Evolutionary conservation across 1,140 invertebrate species (phyloP), one percentile per base, ranked within the genome.

Genomic region (Euborellia annulipes): DNA sequence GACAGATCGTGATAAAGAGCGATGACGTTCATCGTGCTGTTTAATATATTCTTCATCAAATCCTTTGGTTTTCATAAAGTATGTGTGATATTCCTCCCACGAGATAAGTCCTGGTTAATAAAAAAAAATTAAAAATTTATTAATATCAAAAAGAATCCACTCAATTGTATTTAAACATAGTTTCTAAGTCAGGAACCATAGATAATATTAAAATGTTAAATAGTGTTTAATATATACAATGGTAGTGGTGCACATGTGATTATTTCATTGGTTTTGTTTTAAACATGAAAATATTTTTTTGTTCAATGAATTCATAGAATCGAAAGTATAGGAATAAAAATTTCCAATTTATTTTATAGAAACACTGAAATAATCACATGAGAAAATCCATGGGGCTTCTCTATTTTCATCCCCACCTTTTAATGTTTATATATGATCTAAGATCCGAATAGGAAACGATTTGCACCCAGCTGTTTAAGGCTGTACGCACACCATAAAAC

Each of bases 81-180:
- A 76, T 0, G 69, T 61, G 55, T 84, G 79, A 57, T 85, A 86
- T 55, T 86, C 82, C 46, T 80, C 75, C 83, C 82, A 87, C 0
- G 76, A 76, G 6, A 86, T 67, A 39, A 79, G 68, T n/a, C 75
- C 76, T 79, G n/a, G n/a, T n/a, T n/a, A n/a, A n/a, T n/a, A n/a
- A n/a, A n/a, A n/a, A 51, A 65, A 46, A 50, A 45, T 49, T 38
- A 21, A 43, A 48, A 21, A 23, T 40, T 41, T 37, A 23, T 23
- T 27, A 9, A 9, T 9, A 9, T 9, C 9, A 34, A 34, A 9
- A 34, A 34, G 9, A 34, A 9, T 34, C 9, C 14, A 9, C 32
- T 9, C 32, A 34, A 9, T 34, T 9, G 32, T 34, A 34, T 34
- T 34, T 34, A 14, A 14, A n/a, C n/a, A 9, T 34, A 34, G n/a